Evolutionary conservation across 2,888 invertebrate genomes (phyloP).

Genomic region (Philopedon plagiatum): DNA sequence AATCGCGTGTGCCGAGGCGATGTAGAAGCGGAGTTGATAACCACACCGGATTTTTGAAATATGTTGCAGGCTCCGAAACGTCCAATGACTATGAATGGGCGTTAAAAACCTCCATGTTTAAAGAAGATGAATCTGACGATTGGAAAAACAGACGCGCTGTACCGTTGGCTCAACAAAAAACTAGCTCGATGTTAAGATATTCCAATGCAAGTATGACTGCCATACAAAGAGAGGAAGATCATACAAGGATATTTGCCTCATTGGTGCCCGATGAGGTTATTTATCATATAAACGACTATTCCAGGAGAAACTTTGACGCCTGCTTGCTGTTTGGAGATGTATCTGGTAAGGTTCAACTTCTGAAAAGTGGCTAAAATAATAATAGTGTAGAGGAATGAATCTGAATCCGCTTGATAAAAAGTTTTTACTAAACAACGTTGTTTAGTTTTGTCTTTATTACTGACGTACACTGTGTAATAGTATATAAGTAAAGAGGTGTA

Average conservation of each 20-base stretch:
- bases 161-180: conserved; percentile 38
- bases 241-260: conserved; percentile 73
- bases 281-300: conserved; percentile 71
- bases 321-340: conserved; percentile 77
- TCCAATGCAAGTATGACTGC: not conserved
- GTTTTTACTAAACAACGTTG: too few relatives aligned
- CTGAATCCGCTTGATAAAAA: too few relatives aligned
- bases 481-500: too few relatives aligned
- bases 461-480: too few relatives aligned
- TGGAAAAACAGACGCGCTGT: conserved; percentile 52
- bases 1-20: too few relatives aligned
- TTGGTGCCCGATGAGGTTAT: conserved; percentile 79
- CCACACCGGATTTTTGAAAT: too few relatives aligned
- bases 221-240: conserved; percentile 48
- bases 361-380: not conserved
- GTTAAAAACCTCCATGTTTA: conserved; percentile 38
- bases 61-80: not conserved
- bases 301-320: conserved; percentile 72
- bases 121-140: conserved; percentile 40
- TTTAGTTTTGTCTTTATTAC: too few relatives aligned
- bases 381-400: too few relatives aligned
- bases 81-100: conserved; percentile 42
- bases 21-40: too few relatives aligned
- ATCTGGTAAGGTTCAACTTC: conserved; percentile 71
- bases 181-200: not conserved